Evolutionary conservation across 1,140 invertebrate species (phyloP), one percentile per base, ranked within the genome.

Genomic region (Pinna nobilis): DNA sequence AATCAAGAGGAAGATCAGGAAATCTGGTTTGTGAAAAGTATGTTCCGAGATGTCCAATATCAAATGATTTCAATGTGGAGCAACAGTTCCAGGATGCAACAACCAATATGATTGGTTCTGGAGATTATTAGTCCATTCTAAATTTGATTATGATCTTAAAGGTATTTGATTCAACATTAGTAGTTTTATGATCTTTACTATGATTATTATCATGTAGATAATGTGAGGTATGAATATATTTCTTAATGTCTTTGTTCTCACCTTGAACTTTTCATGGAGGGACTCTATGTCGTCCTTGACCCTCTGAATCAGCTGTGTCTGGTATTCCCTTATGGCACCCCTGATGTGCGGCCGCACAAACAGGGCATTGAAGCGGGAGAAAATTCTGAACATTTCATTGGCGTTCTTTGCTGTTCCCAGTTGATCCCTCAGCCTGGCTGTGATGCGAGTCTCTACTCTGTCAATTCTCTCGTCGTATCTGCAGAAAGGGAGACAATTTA

Each of bases 301-400:
- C 74, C 97, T 92, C 87, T 99, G 97, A 86, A 99, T 99, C 33
- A 99, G 91, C 88, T 99, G 97, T 0, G 98, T 99, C 90, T 99
- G 98, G 89, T 99, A 99, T 91, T 99, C 98, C 41, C 98, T 91
- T 78, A 99, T 99, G 32, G 98, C 98, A 23, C 98, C 98, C 70
- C 97, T 92, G 84, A 99, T 99, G 89, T 99, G 98, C 6, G 98
- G 98, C 18, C 98, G 92, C 5, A 99, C 97, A 91, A 99, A 99
- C 18, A 99, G 90, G 0, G 97, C 98, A 90, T 99, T 99, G 90
- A 99, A 99, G 20, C 98, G 92, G 11, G 96, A 97, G 90, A 98
- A 99, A 82, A 99, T 99, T 39, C 97, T 91, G 90, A 99, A 99
- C 98, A 99, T 99, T 90, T 99, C 98, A 89, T 99, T 99, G 20